A percentile compares a stretch with the other conserved stretches of the same genome.
Conservation (phyloP, 2,888 invertebrate species). For the Lasius fuliginosus region DNA sequence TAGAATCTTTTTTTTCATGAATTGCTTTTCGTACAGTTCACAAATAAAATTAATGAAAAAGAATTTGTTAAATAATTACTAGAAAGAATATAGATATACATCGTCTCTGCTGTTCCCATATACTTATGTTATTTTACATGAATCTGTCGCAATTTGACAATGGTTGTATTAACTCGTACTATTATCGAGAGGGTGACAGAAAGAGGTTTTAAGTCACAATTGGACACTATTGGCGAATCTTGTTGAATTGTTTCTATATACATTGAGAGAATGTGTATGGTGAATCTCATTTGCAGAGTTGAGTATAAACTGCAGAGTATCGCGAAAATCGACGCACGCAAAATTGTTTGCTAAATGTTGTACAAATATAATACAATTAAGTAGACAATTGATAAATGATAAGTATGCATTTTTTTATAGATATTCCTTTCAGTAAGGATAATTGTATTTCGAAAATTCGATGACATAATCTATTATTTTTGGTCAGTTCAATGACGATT, state of each 20-base stretch:
- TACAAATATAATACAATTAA: constrained; percentile 39
- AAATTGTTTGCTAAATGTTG: constrained; percentile 3
- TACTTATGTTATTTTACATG: background rate
- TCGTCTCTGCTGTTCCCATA: background rate
- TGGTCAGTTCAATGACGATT: background rate
- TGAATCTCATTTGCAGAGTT: constrained; percentile 25
- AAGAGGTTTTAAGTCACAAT: constrained; percentile 26
- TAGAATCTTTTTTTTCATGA: background rate
- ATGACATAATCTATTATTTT: background rate
- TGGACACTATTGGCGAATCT: constrained; percentile 20
- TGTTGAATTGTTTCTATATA: constrained; percentile 27
- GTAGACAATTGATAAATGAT: background rate
- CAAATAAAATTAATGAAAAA: background rate
- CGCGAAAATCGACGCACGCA: background rate
- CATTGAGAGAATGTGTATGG: constrained; percentile 14
- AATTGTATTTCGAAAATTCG: background rate
- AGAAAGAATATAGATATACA: constrained; percentile 6
- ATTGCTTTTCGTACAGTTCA: background rate
- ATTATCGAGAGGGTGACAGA: background rate
- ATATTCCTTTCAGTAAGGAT: background rate
- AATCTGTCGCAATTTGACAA: background rate
- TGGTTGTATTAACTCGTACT: background rate
- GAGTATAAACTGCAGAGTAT: constrained; percentile 18
- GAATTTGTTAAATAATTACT: constrained; percentile 11
- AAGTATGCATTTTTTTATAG: background rate